Base-by-base conservation (phyloP, 2,888 invertebrate genomes). In the Xylocampa areola region DNA sequence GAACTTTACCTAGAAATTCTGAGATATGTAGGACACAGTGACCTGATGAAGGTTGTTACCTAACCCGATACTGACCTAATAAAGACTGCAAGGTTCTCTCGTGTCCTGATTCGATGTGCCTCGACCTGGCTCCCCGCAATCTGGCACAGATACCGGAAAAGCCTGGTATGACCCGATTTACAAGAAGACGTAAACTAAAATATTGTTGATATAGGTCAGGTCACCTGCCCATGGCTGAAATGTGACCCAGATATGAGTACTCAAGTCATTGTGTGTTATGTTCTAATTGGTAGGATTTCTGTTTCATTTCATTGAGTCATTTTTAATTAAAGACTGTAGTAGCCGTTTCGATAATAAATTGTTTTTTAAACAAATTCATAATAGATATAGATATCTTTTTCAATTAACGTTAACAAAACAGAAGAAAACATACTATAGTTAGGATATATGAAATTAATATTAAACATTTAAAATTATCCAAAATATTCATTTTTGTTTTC, bases 141-240 rank as follows among this genome's bases (percentile, higher is more conserved):
- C 33, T 11, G 60, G 21, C 51, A 33, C 43, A 25, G 23, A 36
- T 61, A 25, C 8, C 21, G 14, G 30, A 37, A 41, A 45, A 58
- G 14, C 48, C 64, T 47, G 33, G 19, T 23, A 14, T 51, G 58
- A 51, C 51, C 70, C 51, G 30, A 49, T 63, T 68, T 35, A 37
- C 50, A 25, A 27, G 25, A 7, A 17, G 5, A 21, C 40, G 30
- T 21, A 37, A 41, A 45, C 25, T 13, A 36, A 11, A 27, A 27
- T 43, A 35, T 35, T 47, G 19, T 19, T 27, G 13, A 61, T 27
- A 33, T 47, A 63, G 58, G 51, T 51, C 45, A 41, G 40, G 35
- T 29, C 47, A 40, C 2, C n/a, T 17, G n/a, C 25, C 4, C n/a
- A 21, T 1, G 5, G 8, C 1, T 10, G 5, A 30, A 13, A 19